Conservation (phyloP, 2,113 vertebrate genomes). For the Chloropsis hardwickii region DNA sequence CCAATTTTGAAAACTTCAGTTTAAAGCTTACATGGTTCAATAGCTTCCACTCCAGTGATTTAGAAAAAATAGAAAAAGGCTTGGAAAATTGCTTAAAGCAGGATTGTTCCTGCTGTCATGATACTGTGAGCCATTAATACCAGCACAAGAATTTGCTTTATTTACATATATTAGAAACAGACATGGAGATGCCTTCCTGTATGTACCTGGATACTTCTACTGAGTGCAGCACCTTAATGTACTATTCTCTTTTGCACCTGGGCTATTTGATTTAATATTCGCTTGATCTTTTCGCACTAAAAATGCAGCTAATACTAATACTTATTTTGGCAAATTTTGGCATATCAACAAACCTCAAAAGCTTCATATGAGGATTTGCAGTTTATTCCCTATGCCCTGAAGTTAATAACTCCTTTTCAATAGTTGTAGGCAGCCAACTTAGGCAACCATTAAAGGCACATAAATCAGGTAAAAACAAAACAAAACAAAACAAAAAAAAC, state of each 20-base stretch:
- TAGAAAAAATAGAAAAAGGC: neutral
- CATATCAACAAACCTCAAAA: neutral
- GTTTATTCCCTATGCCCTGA: neutral
- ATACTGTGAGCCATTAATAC: neutral
- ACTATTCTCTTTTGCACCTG: neutral
- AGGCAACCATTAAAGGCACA: neutral
- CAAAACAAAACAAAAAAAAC: too few relatives aligned
- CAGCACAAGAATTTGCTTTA: neutral
- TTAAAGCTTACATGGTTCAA: neutral
- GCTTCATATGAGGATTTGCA: neutral
- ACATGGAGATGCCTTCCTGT: neutral
- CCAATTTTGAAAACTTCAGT: neutral
- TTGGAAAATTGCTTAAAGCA: neutral
- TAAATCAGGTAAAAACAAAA: neutral
- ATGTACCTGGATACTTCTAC: neutral
- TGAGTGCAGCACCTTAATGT: neutral
- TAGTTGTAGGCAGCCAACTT: neutral
- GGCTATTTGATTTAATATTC: neutral
- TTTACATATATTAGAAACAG: neutral
- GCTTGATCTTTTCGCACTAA: neutral
- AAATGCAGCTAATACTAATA: neutral
- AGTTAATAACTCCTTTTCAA: neutral
- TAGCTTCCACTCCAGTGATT: neutral
- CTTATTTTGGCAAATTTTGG: neutral
- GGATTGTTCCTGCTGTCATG: neutral